A percentile compares a stretch with the other conserved stretches of the same genome.
phyloP scores from a whole-genome alignment of 2,113 vertebrate genomes.

The Gallinago undulata region DNA sequence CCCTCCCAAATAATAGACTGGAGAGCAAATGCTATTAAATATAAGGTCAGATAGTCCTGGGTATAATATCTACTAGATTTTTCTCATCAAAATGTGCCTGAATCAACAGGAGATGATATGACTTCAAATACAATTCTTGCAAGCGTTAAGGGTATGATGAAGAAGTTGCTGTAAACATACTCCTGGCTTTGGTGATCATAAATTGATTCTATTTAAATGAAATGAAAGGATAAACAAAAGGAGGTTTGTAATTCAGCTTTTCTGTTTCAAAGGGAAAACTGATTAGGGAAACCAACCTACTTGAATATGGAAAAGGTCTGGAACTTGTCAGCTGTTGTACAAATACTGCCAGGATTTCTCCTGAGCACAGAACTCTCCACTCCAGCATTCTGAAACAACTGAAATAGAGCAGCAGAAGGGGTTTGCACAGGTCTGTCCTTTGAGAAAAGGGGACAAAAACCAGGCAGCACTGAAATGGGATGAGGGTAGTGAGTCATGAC shows the following conservation, averaged over 20 bases:
- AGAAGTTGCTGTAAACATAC: conserved; percentile 3
- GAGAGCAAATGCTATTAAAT: background rate
- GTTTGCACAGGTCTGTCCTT: background rate
- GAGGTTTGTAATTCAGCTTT: background rate
- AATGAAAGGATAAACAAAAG: conserved; percentile 25
- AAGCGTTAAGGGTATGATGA: background rate
- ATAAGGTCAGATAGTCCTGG: background rate
- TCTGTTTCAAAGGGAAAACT: conserved; percentile 21
- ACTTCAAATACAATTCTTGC: conserved; percentile 6
- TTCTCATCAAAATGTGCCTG: conserved; percentile 18
- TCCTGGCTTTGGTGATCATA: background rate
- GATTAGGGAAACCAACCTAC: background rate
- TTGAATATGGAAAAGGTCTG: background rate
- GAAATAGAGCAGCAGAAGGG: background rate
- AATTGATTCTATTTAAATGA: conserved; percentile 27
- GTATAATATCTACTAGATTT: background rate
- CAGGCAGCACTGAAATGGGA: background rate
- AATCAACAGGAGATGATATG: background rate
- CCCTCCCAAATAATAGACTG: background rate
- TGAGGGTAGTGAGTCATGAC: background rate
- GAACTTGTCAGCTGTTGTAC: background rate
- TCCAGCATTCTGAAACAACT: background rate
- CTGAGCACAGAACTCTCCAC: background rate
- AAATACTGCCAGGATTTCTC: background rate
- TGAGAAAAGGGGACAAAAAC: background rate